Evolutionary conservation across 2,113 vertebrate genomes (phyloP).

Genomic region (Callaeas wilsoni): DNA sequence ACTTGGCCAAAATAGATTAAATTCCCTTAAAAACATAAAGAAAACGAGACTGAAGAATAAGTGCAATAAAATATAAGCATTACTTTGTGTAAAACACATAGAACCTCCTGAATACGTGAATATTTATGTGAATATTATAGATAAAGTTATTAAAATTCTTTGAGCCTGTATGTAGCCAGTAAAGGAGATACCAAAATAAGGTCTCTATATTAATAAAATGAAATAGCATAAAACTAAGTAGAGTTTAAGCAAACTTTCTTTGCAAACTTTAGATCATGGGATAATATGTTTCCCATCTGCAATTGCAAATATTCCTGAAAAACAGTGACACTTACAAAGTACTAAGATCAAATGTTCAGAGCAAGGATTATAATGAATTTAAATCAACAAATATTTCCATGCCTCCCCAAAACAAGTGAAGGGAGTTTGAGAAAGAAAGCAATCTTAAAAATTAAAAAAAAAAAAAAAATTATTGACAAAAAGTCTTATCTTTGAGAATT

Average conservation of each 20-base stretch:
- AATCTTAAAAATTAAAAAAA: not conserved
- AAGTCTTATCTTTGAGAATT: not conserved
- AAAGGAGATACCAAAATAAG: not conserved
- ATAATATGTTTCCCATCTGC: not conserved
- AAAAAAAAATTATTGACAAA: not conserved
- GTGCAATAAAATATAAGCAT: not conserved
- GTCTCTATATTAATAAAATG: not conserved
- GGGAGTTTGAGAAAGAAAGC: not conserved
- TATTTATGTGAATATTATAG: not conserved
- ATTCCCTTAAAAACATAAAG: not conserved
- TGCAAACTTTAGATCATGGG: not conserved
- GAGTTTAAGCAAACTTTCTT: not conserved
- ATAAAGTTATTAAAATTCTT: not conserved
- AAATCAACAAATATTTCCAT: not conserved
- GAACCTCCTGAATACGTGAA: not conserved
- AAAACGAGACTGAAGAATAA: not conserved
- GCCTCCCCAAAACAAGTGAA: not conserved
- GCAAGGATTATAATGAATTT: not conserved
- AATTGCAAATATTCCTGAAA: not conserved
- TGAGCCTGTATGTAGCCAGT: not conserved
- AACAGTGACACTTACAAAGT: not conserved
- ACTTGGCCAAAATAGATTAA: not conserved
- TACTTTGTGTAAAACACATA: not conserved
- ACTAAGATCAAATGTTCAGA: not conserved
- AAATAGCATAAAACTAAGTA: not conserved